Evolutionary conservation across 1,140 invertebrate species (phyloP).

Genomic region (Eumaeus atala): DNA sequence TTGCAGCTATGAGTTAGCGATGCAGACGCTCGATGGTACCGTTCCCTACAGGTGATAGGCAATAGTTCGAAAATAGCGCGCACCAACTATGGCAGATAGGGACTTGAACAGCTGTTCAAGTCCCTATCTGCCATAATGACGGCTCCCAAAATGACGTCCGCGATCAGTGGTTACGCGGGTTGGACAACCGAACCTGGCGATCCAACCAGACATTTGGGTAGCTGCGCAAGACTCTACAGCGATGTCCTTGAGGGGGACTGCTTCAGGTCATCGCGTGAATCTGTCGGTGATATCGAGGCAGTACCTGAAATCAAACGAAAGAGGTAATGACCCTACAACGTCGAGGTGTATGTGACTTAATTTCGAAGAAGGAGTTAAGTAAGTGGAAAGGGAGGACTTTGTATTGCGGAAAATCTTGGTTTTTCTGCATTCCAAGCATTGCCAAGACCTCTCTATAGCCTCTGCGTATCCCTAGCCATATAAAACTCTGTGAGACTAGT

Average conservation of each 20-base stretch:
- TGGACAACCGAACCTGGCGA: slow-evolving; percentile 25
- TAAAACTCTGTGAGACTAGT: slow-evolving; percentile 12
- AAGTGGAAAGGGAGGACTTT: neutral
- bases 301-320: slow-evolving; percentile 16
- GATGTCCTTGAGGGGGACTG: slow-evolving; percentile 21
- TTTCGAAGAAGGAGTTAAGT: neutral
- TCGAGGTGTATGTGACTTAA: slow-evolving; percentile 4
- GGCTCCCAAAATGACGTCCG: slow-evolving; percentile 28
- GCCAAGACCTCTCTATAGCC: slow-evolving; percentile 11
- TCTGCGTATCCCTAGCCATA: slow-evolving; percentile 17
- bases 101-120: slow-evolving; percentile 26
- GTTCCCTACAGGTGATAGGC: slow-evolving; percentile 48
- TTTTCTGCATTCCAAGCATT: neutral
- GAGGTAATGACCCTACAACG: slow-evolving; percentile 13
- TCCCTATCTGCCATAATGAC: no score
- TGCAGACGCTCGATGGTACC: slow-evolving; percentile 42
- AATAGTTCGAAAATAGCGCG: slow-evolving; percentile 39
- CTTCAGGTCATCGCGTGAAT: slow-evolving; percentile 27
- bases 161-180: slow-evolving; percentile 23
- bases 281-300: slow-evolving; percentile 26
- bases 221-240: slow-evolving; percentile 23
- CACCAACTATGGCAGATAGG: slow-evolving; percentile 25
- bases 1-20: slow-evolving; percentile 28
- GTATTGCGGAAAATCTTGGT: neutral
- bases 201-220: slow-evolving; percentile 19